Conservation (phyloP, 2,113 vertebrate species). For the Theropithecus gelada region DNA sequence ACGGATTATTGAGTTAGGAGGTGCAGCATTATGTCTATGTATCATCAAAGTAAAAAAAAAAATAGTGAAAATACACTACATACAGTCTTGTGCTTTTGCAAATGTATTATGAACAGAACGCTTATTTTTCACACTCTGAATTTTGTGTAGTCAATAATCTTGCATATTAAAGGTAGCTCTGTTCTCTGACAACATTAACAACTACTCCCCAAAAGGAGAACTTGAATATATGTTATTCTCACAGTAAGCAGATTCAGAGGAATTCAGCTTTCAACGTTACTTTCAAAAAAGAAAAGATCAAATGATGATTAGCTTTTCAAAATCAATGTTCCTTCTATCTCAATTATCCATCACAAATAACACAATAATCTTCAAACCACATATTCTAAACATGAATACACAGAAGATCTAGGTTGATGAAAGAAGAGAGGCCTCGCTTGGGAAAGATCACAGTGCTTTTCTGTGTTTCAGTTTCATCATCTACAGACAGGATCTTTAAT, state of each 20-base stretch:
- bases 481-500: not conserved
- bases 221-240: not conserved
- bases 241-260: not conserved
- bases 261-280: not conserved
- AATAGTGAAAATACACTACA: not conserved
- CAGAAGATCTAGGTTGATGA: not conserved
- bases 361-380: not conserved
- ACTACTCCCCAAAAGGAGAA: not conserved
- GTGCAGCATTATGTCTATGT: not conserved
- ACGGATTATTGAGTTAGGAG: not conserved
- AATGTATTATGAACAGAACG: not conserved
- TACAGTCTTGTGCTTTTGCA: not conserved
- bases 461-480: not conserved
- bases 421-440: not conserved
- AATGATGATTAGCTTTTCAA: constrained; percentile 24
- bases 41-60: not conserved
- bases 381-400: not conserved
- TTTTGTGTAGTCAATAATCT: not conserved
- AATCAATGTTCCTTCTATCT: not conserved
- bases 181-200: not conserved
- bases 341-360: not conserved
- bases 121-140: not conserved
- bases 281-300: not conserved
- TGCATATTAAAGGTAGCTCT: not conserved
- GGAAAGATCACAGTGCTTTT: not conserved